These are phyloP conservation scores for Drosophila aff. DNA, from an alignment of 1,140 invertebrate species.

Conservation along the genomic window DNA sequence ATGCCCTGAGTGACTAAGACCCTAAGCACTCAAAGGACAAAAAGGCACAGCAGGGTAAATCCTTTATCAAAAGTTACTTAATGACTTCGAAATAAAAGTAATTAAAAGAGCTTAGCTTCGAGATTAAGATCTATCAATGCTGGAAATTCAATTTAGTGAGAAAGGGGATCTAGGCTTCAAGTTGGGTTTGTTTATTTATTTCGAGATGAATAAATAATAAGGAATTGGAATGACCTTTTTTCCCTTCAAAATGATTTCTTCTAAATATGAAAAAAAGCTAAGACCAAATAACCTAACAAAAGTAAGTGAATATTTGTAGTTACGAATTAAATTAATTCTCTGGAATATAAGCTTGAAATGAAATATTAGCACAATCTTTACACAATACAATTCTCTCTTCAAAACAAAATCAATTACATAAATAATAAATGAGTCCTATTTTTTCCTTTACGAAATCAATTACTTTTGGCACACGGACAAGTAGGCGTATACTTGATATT, in stretches of 20 bases:
- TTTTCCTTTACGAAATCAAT: slow-evolving; percentile 7
- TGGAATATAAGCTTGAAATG: neutral
- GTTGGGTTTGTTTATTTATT: neutral
- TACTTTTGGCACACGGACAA: neutral
- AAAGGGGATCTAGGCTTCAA: neutral
- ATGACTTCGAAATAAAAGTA: slow-evolving; percentile 42
- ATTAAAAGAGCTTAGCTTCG: slow-evolving; percentile 30
- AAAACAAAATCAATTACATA: neutral
- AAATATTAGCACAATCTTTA: neutral
- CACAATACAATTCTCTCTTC: neutral
- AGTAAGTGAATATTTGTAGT: neutral
- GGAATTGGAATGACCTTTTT: neutral
- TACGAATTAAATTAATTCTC: neutral
- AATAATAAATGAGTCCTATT: slow-evolving; percentile 7
- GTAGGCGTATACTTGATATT: slow-evolving; percentile 34
- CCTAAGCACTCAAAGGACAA: slow-evolving; percentile 11
- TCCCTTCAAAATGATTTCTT: neutral
- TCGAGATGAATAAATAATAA: neutral
- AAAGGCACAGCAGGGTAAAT: slow-evolving; percentile 17
- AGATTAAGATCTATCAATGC: slow-evolving; percentile 3
- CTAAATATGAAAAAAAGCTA: neutral
- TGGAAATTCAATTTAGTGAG: slow-evolving; percentile 12
- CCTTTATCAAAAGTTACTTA: slow-evolving; percentile 37
- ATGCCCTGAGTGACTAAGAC: slow-evolving; percentile 20
- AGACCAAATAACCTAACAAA: neutral